Conservation (phyloP, 2,113 vertebrate species). For the Columbina picui region DNA sequence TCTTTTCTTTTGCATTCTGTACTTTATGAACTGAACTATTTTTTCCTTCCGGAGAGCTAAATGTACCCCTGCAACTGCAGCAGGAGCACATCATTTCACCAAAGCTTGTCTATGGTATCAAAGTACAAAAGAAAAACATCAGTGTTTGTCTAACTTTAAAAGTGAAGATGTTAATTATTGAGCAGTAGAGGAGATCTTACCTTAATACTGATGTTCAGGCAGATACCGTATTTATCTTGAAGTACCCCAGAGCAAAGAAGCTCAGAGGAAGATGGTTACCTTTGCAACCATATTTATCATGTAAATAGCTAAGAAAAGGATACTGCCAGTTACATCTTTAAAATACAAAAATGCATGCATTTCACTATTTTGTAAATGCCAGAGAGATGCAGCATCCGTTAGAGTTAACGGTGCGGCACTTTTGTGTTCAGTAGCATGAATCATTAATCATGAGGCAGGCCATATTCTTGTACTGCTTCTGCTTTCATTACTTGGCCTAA, state of each 20-base stretch:
- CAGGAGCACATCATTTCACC: not conserved
- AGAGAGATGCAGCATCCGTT: conserved; percentile 90
- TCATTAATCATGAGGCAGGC: conserved; percentile 99
- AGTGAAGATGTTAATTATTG: conserved; percentile 58
- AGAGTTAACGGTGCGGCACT: conserved; percentile 99
- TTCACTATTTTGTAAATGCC: conserved; percentile 96
- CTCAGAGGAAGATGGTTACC: conserved; percentile 60
- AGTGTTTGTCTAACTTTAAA: conserved; percentile 29
- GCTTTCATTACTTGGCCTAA: conserved; percentile 99
- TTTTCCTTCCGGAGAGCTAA: not conserved
- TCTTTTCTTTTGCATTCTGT: not conserved
- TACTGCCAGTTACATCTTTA: conserved; percentile 81
- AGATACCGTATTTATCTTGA: conserved; percentile 70
- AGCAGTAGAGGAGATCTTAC: not conserved
- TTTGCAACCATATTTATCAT: conserved; percentile 75
- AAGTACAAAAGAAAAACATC: not conserved
- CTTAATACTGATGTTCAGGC: conserved; percentile 47
- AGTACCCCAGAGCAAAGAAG: conserved; percentile 70
- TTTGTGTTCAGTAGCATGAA: conserved; percentile 99
- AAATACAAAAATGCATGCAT: conserved; percentile 83
- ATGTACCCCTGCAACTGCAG: not conserved
- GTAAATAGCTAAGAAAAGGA: conserved; percentile 75
- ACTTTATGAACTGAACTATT: not conserved
- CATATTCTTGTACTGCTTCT: conserved; percentile 99
- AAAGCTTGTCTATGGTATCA: not conserved